Evolutionary conservation across 2,797 vertebrate genomes (phyloP).

Genomic region (Gallinago stenura): DNA sequence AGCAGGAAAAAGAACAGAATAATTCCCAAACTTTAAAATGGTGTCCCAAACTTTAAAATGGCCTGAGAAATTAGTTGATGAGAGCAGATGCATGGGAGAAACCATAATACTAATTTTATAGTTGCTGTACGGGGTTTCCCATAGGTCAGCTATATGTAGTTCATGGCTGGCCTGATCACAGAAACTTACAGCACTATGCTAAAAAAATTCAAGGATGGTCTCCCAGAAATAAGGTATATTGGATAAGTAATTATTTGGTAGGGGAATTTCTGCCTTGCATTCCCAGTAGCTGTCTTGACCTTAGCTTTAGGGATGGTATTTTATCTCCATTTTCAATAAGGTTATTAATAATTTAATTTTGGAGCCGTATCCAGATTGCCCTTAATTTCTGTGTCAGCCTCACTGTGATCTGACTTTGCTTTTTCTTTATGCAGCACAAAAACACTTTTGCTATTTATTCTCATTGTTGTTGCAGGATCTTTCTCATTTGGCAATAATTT

Average conservation of each 20-base stretch:
- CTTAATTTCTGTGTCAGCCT: neutral
- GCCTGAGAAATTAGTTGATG: neutral
- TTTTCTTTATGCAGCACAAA: neutral
- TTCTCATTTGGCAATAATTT: neutral
- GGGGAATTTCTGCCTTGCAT: neutral
- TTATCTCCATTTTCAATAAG: neutral
- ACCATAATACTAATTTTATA: neutral
- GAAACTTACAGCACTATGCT: neutral
- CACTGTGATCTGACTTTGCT: neutral
- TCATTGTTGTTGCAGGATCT: neutral
- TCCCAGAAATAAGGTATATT: neutral
- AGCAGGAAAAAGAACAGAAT: neutral
- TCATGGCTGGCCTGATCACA: neutral
- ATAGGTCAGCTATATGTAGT: neutral
- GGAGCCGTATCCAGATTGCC: neutral
- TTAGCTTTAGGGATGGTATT: neutral
- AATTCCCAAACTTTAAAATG: neutral
- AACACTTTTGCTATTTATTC: neutral
- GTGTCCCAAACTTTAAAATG: neutral
- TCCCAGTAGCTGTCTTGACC: neutral
- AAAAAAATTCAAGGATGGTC: neutral
- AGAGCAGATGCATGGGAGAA: neutral
- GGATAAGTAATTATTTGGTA: neutral
- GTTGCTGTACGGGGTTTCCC: neutral
- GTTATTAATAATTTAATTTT: neutral